Evolutionary conservation across 1,140 invertebrate genomes (phyloP).

Genomic region (Vollenhovia emeryi): DNA sequence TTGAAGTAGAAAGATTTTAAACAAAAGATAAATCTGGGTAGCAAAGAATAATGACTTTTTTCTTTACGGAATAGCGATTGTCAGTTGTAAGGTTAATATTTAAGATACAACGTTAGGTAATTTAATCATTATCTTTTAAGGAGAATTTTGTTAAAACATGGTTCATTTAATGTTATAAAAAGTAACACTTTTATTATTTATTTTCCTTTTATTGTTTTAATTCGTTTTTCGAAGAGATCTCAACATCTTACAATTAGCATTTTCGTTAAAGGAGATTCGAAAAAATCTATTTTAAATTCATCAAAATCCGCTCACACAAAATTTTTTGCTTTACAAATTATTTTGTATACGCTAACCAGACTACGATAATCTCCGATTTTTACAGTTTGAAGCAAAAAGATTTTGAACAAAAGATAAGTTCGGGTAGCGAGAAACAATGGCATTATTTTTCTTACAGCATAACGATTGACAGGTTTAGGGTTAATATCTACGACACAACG

Average conservation of each 20-base stretch:
- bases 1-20: too few relatives aligned
- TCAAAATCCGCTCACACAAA: background rate
- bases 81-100: too few relatives aligned
- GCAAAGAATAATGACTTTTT: too few relatives aligned
- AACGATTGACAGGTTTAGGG: background rate
- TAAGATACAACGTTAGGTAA: too few relatives aligned
- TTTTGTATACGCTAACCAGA: background rate
- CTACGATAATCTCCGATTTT: background rate
- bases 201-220: background rate
- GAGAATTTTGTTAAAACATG: background rate
- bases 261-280: background rate
- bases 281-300: background rate
- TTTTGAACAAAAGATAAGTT: background rate
- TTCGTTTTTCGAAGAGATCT: background rate
- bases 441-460: background rate
- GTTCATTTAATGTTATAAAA: constrained; percentile 2
- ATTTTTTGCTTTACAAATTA: background rate
- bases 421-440: background rate
- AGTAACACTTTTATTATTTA: background rate
- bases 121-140: too few relatives aligned
- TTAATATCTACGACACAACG: background rate
- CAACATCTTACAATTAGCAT: too few relatives aligned
- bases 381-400: background rate
- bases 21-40: too few relatives aligned
- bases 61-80: too few relatives aligned